These are phyloP conservation scores for Flexamia atlantica DNA, from an alignment of 2,888 invertebrate species.

Conservation along the genomic window DNA sequence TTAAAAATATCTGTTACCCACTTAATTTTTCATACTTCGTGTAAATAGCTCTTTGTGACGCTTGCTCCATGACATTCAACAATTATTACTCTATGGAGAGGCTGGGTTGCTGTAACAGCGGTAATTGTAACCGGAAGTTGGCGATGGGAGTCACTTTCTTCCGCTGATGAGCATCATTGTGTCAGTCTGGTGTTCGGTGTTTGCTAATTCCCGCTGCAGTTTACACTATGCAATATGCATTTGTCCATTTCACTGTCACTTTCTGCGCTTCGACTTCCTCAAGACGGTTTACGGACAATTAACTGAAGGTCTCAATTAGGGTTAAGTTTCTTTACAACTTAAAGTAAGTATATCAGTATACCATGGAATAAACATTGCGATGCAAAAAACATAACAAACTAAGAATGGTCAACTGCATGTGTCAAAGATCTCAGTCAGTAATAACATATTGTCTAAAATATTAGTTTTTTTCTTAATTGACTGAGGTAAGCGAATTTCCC, in stretches of 20 bases:
- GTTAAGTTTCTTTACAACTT: neutral
- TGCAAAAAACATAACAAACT: no score
- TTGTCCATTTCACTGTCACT: slow-evolving; percentile 13
- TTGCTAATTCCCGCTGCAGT: slow-evolving; percentile 38
- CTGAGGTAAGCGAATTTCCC: no score
- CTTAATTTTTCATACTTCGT: no score
- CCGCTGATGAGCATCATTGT: slow-evolving; percentile 44
- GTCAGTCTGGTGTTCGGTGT: slow-evolving; percentile 9
- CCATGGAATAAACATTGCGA: no score
- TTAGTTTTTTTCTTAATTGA: no score
- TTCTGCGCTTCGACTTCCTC: neutral
- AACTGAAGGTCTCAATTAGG: slow-evolving; percentile 3
- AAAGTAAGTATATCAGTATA: no score
- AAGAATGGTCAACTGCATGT: no score
- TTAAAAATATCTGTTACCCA: no score
- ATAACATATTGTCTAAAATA: no score
- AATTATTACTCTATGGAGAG: slow-evolving; percentile 10
- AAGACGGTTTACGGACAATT: neutral
- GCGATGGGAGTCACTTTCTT: slow-evolving; percentile 48
- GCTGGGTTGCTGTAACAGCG: neutral
- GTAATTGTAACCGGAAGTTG: slow-evolving; percentile 41
- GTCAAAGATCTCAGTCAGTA: no score
- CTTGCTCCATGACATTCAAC: neutral
- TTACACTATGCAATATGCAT: slow-evolving; percentile 29
- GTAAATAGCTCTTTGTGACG: neutral